Evolutionary conservation across 2,888 invertebrate genomes (phyloP).

Genomic region (Euphydryas editha): DNA sequence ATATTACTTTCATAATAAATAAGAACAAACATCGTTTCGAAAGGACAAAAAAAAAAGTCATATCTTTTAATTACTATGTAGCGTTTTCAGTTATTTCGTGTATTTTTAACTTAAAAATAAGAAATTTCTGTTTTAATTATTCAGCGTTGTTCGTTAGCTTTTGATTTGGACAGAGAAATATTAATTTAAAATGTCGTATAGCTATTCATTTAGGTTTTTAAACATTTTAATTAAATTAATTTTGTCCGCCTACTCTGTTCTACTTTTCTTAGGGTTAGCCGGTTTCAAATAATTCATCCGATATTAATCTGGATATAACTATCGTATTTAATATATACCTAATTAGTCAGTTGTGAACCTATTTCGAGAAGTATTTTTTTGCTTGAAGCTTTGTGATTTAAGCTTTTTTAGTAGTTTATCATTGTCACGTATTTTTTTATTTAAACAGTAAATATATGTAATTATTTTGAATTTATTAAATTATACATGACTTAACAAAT

Average conservation of each 20-base stretch:
- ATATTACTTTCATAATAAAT: not conserved
- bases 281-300: not conserved
- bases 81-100: not conserved
- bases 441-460: no score
- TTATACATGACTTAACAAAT: no score
- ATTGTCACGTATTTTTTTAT: no score
- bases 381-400: no score
- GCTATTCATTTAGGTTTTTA: slow-evolving; percentile 20
- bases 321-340: no score
- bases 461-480: no score
- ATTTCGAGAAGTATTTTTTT: no score
- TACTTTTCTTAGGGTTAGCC: not conserved
- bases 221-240: slow-evolving; percentile 26
- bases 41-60: not conserved
- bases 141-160: slow-evolving; percentile 10
- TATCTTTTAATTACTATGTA: not conserved
- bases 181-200: slow-evolving; percentile 20
- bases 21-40: not conserved
- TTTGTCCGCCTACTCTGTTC: slow-evolving; percentile 10
- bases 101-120: slow-evolving; percentile 1
- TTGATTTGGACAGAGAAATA: slow-evolving; percentile 15
- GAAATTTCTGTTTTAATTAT: slow-evolving; percentile 8
- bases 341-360: no score
- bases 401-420: no score
- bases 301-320: not conserved